Evolutionary conservation across 1,140 invertebrate species (phyloP), one percentile per base, ranked within the genome.

Genomic region (Bombus consobrinus): DNA sequence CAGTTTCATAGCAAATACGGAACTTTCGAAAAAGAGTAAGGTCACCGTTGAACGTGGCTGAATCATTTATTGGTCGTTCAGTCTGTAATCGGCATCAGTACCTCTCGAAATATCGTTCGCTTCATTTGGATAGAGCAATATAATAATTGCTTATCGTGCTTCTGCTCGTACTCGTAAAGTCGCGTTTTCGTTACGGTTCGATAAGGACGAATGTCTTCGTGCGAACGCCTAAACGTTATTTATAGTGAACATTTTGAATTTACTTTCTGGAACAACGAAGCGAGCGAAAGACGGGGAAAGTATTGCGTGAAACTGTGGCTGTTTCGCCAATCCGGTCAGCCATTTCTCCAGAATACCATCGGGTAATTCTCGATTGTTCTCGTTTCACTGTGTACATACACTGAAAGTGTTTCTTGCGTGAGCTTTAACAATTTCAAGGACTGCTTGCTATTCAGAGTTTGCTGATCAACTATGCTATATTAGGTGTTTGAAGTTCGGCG

Each of bases 261-360:
- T 53, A 53, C 39, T 41, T 62, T 75, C n/a, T 25, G 43, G 22
- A 87, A 68, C 28, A 84, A 41, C 47, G n/a, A 9, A 28, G 12
- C 34, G 34, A 37, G 18, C 34, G 25, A 53, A 39, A 68, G 37
- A 81, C 81, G 37, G 64, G 81, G 83, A 88, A 84, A 88, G 68
- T 64, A 34, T 71, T 37, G 59, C 69, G 28, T 43, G 34, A 12
- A 2, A 41, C 12, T 3, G 28, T 39, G 28, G 25, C 12, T n/a
- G 28, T 62, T 73, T 43, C 18, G 39, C 2, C n/a, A 3, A 2
- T 64, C 32, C 25, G 18, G 15, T 0, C 12, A 1, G 32, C 0
- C 9, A 62, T 77, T 77, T 41, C 34, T 22, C 18, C 12, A 18
- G 22, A 28, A 66, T 15, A 25, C 3, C n/a, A 57, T 37, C 12